phyloP scores from a whole-genome alignment of 2,113 vertebrate genomes.

The Tragelaphus strepsiceros region DNA sequence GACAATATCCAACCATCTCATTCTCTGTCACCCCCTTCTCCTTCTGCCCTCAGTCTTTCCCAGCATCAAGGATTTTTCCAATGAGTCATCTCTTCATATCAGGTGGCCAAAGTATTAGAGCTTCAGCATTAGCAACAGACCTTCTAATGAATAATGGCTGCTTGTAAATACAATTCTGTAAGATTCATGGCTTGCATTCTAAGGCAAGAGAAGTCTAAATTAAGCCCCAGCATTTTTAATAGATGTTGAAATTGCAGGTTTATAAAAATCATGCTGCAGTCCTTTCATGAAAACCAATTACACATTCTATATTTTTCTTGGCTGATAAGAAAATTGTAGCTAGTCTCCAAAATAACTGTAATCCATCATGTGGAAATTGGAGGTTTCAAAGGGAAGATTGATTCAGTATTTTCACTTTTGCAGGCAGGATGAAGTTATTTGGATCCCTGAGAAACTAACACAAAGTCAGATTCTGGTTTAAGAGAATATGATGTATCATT shows the following conservation, averaged over 20 bases:
- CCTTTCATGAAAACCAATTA: neutral
- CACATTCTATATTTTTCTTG: slow-evolving; percentile 8
- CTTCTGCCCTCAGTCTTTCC: neutral
- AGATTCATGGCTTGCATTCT: neutral
- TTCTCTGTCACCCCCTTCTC: neutral
- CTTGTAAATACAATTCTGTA: neutral
- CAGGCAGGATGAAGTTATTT: neutral
- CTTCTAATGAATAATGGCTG: neutral
- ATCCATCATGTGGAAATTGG: neutral
- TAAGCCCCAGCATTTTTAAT: neutral
- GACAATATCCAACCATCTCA: neutral
- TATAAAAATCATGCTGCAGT: neutral
- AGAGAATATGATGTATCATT: neutral
- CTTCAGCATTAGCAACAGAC: neutral
- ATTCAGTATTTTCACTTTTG: neutral
- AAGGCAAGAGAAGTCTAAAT: neutral
- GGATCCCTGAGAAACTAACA: neutral
- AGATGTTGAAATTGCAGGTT: neutral
- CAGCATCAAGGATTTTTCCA: neutral
- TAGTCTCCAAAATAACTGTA: slow-evolving; percentile 16
- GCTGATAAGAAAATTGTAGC: neutral
- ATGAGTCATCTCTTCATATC: neutral
- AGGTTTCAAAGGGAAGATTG: neutral
- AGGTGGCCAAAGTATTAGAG: neutral
- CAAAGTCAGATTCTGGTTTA: neutral